Conservation (phyloP, 2,113 vertebrate species). For the Alexandromys fortis region DNA sequence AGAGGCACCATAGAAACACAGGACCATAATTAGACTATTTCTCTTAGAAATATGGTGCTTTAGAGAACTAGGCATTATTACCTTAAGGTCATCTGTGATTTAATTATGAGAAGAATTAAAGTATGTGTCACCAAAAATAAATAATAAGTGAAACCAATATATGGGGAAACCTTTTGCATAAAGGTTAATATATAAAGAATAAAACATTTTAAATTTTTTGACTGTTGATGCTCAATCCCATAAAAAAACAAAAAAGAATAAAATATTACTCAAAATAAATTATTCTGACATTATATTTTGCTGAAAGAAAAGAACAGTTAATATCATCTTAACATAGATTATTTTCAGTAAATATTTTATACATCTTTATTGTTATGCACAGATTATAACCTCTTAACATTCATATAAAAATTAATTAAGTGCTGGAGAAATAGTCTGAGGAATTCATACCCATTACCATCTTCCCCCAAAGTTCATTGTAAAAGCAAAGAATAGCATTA, state of each 20-base stretch:
- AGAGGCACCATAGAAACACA: neutral
- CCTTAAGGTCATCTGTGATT: constrained; percentile 5
- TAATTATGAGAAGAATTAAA: constrained; percentile 25
- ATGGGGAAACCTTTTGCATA: neutral
- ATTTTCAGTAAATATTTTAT: neutral
- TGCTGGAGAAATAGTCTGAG: neutral
- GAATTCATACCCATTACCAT: neutral
- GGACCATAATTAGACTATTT: neutral
- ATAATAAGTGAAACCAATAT: neutral
- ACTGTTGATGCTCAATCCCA: too few species aligned
- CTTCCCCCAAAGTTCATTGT: neutral
- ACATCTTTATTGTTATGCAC: neutral
- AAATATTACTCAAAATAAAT: neutral
- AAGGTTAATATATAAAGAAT: neutral
- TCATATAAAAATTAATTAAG: neutral
- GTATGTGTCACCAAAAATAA: constrained; percentile 25
- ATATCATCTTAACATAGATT: neutral
- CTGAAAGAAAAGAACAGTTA: neutral
- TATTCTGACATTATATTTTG: neutral
- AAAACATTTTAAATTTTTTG: neutral
- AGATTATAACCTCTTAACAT: neutral
- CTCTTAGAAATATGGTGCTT: neutral
- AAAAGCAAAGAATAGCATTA: constrained; percentile 19
- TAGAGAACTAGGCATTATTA: constrained; percentile 11
- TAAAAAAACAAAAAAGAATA: neutral